A percentile compares a stretch with the other conserved stretches of the same genome.
phyloP scores from a whole-genome alignment of 2,113 vertebrate genomes.

The Rhadina sibilatrix region DNA sequence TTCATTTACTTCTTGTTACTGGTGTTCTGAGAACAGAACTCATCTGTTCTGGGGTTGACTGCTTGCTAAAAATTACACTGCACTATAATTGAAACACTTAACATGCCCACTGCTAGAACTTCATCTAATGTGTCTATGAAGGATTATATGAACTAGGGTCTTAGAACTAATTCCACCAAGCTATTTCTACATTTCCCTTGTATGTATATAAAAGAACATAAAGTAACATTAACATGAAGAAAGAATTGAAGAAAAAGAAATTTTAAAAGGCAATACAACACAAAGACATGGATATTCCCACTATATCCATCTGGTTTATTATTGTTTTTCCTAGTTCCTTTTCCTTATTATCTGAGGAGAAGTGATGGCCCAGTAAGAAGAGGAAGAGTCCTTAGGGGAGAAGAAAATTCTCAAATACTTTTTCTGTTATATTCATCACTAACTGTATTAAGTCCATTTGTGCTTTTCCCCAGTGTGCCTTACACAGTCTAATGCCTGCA shows the following conservation, averaged over 20 bases:
- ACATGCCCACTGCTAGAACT: neutral
- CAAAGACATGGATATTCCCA: neutral
- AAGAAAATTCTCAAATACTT: neutral
- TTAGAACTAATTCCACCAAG: neutral
- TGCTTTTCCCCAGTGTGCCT: neutral
- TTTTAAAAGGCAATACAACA: neutral
- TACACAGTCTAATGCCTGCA: neutral
- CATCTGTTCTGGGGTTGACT: neutral
- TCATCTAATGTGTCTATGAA: neutral
- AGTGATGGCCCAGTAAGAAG: neutral
- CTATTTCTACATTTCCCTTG: neutral
- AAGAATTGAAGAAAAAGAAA: neutral
- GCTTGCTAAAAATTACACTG: neutral
- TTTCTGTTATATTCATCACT: neutral
- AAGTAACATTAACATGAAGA: neutral
- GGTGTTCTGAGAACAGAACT: too few species aligned
- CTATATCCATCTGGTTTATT: neutral
- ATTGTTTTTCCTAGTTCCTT: neutral
- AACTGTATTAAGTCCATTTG: neutral
- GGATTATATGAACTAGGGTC: neutral
- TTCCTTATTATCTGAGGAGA: neutral
- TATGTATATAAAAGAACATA: neutral
- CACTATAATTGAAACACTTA: neutral
- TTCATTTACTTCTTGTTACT: slow-evolving; percentile 28
- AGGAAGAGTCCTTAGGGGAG: neutral